Evolutionary conservation across 37 sponge, comb jelly and placozoan genomes (phyloP).

Genomic region (Beroe ovata): DNA sequence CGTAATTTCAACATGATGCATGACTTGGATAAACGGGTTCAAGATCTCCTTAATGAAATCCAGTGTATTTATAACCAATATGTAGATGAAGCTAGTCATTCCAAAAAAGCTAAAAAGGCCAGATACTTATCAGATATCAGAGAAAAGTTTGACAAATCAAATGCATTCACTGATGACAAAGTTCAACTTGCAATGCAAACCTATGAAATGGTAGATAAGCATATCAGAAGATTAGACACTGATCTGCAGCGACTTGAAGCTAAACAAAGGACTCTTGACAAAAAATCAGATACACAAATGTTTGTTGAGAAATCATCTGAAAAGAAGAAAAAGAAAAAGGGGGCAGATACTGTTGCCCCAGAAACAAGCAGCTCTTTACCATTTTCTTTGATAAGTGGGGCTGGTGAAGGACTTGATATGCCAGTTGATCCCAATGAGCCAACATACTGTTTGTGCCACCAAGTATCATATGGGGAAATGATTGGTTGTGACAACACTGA

Average conservation of each 20-base stretch:
- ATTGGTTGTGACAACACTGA: constrained; percentile 89
- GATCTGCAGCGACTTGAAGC: constrained; percentile 79
- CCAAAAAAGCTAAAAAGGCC: background rate
- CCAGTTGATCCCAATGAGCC: constrained; percentile 97
- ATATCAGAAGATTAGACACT: constrained; percentile 86
- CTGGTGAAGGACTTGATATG: constrained; percentile 85
- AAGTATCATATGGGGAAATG: constrained; percentile 93
- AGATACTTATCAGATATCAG: constrained; percentile 55
- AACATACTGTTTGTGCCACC: constrained; percentile 93
- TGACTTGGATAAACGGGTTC: constrained; percentile 81
- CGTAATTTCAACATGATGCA: constrained; percentile 87
- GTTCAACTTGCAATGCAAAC: constrained; percentile 92
- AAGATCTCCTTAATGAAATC: constrained; percentile 75
- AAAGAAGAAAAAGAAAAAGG: constrained; percentile 67
- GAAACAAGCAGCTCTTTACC: background rate
- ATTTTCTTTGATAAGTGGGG: constrained; percentile 55
- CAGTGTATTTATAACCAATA: constrained; percentile 49
- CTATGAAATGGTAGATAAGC: constrained; percentile 96
- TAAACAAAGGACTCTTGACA: constrained; percentile 65
- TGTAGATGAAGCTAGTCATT: constrained; percentile 11
- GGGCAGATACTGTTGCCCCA: background rate
- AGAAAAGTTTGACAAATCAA: constrained; percentile 75
- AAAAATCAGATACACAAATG: constrained; percentile 53
- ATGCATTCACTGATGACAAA: constrained; percentile 86
- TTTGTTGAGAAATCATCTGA: constrained; percentile 55